These are phyloP conservation scores for Alitta virens DNA, from an alignment of 2,888 invertebrate genomes.

Conservation along the genomic window DNA sequence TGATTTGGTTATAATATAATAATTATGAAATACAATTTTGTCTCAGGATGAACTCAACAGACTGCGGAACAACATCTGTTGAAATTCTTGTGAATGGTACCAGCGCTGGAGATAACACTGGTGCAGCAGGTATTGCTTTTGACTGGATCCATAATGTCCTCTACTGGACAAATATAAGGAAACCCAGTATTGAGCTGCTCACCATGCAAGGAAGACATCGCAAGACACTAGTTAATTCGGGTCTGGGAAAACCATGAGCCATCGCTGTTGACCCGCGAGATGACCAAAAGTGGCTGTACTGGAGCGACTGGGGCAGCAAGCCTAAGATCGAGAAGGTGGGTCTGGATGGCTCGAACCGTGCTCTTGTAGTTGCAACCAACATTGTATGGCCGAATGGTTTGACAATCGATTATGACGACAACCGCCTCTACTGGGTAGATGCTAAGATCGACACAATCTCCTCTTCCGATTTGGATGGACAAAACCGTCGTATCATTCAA, in stretches of 20 bases:
- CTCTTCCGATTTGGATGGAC: no score
- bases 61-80: no score
- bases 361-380: conserved; percentile 8
- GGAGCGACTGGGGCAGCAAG: no score
- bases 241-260: conserved; percentile 88
- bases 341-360: conserved; percentile 20
- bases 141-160: conserved; percentile 98
- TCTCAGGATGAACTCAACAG: no score
- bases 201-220: no score
- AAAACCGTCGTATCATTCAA: conserved; percentile 67
- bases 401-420: no score
- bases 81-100: no score
- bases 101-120: conserved; percentile 78
- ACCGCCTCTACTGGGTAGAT: conserved; percentile 94
- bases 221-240: conserved; percentile 81
- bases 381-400: conserved; percentile 32
- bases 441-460: conserved; percentile 88
- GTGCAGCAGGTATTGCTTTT: conserved; percentile 94
- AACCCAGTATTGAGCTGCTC: conserved; percentile 83
- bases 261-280: no score
- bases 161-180: conserved; percentile 81
- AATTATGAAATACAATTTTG: no score
- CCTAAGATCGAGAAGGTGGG: no score
- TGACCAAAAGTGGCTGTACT: no score
- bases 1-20: no score